A percentile compares a stretch with the other conserved stretches of the same genome.
phyloP scores from a whole-genome alignment of 2,888 invertebrate species.

The Sinelater perroti region DNA sequence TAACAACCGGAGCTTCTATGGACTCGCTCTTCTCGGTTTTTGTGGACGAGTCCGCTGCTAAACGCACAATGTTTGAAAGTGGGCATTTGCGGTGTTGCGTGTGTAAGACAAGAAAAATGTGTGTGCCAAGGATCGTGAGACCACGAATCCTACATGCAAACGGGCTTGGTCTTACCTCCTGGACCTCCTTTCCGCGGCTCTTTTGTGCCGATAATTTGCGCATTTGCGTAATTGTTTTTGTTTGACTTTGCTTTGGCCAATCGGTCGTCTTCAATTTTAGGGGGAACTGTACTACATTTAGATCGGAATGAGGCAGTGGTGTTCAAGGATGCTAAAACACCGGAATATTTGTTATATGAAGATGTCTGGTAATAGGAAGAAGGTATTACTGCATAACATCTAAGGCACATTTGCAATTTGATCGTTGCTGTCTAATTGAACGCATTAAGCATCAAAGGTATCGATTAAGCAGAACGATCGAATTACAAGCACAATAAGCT shows the following conservation, averaged over 20 bases:
- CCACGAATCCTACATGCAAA: constrained; percentile 35
- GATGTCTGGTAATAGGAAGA: constrained; percentile 44
- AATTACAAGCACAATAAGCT: constrained; percentile 35
- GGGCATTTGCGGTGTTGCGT: constrained; percentile 1
- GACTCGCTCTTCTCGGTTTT: constrained; percentile 45
- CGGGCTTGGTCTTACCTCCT: constrained; percentile 46
- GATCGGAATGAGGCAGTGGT: constrained; percentile 77
- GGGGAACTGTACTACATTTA: constrained; percentile 70
- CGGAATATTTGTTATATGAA: constrained; percentile 53
- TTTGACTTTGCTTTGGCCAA: constrained; percentile 59
- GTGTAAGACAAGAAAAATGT: constrained; percentile 32
- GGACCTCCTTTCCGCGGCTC: constrained; percentile 55
- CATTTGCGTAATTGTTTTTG: constrained; percentile 54
- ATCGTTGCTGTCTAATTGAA: too few species aligned
- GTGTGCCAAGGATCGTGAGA: constrained; percentile 60
- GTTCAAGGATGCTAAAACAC: constrained; percentile 78
- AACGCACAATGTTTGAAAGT: constrained; percentile 20
- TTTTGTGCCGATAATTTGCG: constrained; percentile 54
- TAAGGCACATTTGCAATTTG: constrained; percentile 29
- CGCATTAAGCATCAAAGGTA: too few species aligned
- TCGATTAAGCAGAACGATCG: constrained; percentile 28
- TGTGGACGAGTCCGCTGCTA: constrained; percentile 38
- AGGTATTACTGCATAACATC: constrained; percentile 32
- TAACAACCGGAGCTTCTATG: constrained; percentile 60
- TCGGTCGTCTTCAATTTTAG: constrained; percentile 62